Evolutionary conservation across 2,888 invertebrate genomes (phyloP), one percentile per base, ranked within the genome.

Genomic region (Conomelus anceps): DNA sequence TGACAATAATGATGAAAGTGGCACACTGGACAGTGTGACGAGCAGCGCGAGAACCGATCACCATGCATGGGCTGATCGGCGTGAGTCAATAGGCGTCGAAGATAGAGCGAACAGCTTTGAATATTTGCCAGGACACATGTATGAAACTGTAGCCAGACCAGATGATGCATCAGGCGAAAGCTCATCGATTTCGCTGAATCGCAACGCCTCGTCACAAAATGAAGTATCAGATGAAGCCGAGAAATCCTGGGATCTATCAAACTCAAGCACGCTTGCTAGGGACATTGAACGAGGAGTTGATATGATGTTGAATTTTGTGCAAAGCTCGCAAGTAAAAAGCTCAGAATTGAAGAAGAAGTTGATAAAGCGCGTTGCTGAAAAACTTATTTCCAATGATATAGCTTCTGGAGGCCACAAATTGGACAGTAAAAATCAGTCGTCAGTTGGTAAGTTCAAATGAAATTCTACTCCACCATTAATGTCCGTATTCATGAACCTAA

Each of bases 261-360:
- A 22, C 34, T 88, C 87, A 17, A 89, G 88, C 84, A 90, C 93
- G 41, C 93, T 96, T 85, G 94, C 94, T 3, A 94, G 94, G 90
- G 96, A 96, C 92, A 93, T 96, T 90, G 95, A 96, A 91, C 94
- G 94, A 91, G 95, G 95, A 91, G 94, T 96, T 26, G 94, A 94
- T 88, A 92, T 96, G 86, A 92, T 96, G 3, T 95, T 95, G 92
- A 94, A 94, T 89, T 94, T 96, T 84, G 93, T 96, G 22, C 94
- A 95, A 90, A 90, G 90, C 22, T 94, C 95, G 26, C 94, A 95
- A 91, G 94, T 95, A 91, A 94, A 95, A 91, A 95, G 96, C 92
- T 93, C 94, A 22, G 93, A 94, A 41, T 93, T 95, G 4, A 96
- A 96, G 92, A 95, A 95, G 91, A 94, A 94, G 91, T 94, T 96